Conservation (phyloP, 2,797 vertebrate genomes). For the Aselliscus stoliczkanus region DNA sequence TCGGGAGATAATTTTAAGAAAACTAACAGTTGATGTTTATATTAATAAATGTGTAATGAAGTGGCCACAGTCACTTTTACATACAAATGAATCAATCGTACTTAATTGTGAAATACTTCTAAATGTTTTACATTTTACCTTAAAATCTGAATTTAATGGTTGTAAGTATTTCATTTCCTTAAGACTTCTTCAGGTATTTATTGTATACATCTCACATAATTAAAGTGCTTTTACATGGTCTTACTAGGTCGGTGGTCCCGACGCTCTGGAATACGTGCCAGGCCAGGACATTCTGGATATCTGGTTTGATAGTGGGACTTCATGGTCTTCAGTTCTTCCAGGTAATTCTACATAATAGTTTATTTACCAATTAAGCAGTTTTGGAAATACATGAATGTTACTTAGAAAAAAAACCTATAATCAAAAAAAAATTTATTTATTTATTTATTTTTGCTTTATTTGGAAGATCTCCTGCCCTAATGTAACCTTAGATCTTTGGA, state of each 20-base stretch:
- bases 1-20: not conserved
- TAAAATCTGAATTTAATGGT: not conserved
- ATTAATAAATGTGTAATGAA: not conserved
- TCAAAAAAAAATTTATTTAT: too few species aligned
- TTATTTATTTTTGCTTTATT: not conserved
- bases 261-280: conserved; percentile 85
- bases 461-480: not conserved
- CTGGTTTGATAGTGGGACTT: conserved; percentile 97
- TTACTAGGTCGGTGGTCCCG: conserved; percentile 82
- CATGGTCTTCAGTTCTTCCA: conserved; percentile 93
- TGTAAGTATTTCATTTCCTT: not conserved
- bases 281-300: conserved; percentile 96
- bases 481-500: not conserved
- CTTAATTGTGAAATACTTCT: not conserved
- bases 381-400: not conserved
- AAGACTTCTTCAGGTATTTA: not conserved
- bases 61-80: not conserved
- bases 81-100: not conserved
- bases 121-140: not conserved
- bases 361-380: not conserved
- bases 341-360: conserved; percentile 78
- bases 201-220: not conserved
- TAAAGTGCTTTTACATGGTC: not conserved
- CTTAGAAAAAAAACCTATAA: not conserved
- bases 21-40: not conserved